Evolutionary conservation across 2,113 vertebrate species (phyloP).

Genomic region (Dicaeum eximium): DNA sequence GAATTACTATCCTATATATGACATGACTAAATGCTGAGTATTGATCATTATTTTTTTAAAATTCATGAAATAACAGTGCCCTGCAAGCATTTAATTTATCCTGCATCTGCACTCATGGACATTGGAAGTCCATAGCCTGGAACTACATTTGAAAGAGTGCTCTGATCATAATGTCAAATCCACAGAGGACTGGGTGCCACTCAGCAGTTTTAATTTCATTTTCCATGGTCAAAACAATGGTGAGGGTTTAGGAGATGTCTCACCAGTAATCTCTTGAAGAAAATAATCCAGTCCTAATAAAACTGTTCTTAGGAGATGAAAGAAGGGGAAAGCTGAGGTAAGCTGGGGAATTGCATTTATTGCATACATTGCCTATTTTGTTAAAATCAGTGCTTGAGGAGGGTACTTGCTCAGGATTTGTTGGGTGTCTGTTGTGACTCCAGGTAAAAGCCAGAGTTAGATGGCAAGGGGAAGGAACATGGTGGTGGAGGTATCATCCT

Average conservation of each 20-base stretch:
- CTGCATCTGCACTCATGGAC: background rate
- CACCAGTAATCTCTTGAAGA: background rate
- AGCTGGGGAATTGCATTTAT: background rate
- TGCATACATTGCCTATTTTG: background rate
- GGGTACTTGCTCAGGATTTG: accelerated
- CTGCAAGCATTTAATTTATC: background rate
- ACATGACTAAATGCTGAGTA: background rate
- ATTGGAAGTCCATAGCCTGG: background rate
- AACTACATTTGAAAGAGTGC: background rate
- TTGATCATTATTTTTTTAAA: background rate
- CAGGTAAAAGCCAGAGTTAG: background rate
- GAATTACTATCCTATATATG: background rate
- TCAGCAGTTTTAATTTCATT: background rate
- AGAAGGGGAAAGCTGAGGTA: background rate
- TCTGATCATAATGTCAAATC: background rate
- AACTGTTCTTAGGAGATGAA: background rate
- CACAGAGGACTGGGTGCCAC: background rate
- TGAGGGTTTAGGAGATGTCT: background rate
- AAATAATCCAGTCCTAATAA: background rate
- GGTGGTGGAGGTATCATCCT: background rate
- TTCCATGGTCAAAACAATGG: background rate
- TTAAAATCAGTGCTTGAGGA: background rate
- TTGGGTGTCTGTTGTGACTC: accelerated
- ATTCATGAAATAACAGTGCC: background rate
- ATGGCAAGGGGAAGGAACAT: background rate